These are phyloP conservation scores for Gopherus evgoodei DNA, from an alignment of 2,113 vertebrate genomes.

Conservation along the genomic window DNA sequence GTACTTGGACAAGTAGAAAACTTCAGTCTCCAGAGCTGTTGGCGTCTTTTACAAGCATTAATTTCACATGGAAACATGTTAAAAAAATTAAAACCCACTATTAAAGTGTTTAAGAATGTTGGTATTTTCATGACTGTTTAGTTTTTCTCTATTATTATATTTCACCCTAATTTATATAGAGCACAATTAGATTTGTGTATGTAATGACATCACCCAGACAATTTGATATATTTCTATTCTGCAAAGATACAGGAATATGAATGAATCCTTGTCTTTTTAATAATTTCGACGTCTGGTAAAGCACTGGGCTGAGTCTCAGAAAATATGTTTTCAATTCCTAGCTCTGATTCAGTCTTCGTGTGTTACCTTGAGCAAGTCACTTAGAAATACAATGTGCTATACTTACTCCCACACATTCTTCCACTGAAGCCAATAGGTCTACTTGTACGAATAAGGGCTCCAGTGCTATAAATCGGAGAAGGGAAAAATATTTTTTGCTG, in stretches of 20 bases:
- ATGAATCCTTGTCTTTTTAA: neutral
- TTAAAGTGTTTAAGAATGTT: neutral
- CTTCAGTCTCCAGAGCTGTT: neutral
- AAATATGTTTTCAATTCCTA: neutral
- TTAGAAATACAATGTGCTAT: constrained; percentile 32
- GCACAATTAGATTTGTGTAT: neutral
- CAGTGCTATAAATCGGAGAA: neutral
- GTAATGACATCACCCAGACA: neutral
- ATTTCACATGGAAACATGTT: neutral
- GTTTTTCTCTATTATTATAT: neutral
- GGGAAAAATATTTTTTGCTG: constrained; percentile 40
- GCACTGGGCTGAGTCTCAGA: neutral
- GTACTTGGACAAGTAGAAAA: neutral
- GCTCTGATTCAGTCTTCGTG: neutral
- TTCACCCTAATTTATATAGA: neutral
- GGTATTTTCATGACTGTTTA: neutral
- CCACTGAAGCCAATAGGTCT: neutral
- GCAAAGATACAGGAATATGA: neutral
- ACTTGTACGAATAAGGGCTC: constrained; percentile 13
- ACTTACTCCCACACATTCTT: constrained; percentile 27
- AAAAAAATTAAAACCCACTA: neutral
- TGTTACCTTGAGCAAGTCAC: neutral
- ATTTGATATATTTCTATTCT: neutral
- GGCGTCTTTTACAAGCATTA: neutral
- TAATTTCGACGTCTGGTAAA: neutral